Percentiles rank a stretch among this genome's conserved stretches.
Conservation (phyloP, 2,797 vertebrate genomes). For the Glossophaga mutica region DNA sequence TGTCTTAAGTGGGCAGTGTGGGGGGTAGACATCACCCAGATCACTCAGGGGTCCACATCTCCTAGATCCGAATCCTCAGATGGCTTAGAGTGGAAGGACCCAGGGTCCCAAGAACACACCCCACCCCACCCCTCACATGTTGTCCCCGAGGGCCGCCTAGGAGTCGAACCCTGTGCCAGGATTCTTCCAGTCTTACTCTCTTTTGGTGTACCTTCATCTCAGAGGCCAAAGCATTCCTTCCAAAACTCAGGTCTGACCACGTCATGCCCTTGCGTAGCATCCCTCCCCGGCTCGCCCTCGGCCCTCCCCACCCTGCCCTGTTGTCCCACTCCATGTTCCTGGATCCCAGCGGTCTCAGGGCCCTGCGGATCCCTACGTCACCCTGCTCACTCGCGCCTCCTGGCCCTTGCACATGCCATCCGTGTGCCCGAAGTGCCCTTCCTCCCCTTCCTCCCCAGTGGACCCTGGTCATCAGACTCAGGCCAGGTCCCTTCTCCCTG, state of each 20-base stretch:
- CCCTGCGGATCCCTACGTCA: neutral
- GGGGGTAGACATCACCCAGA: neutral
- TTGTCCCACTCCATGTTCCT: neutral
- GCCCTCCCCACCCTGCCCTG: neutral
- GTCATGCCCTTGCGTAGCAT: neutral
- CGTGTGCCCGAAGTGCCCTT: neutral
- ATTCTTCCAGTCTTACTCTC: neutral
- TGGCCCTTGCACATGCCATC: neutral
- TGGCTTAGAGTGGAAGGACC: neutral
- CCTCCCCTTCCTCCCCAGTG: neutral
- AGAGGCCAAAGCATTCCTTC: neutral
- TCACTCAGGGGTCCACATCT: neutral
- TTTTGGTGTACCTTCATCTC: neutral
- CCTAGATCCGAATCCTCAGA: neutral
- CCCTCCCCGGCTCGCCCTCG: neutral
- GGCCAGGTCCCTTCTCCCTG: neutral
- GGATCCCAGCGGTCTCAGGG: neutral
- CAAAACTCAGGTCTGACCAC: neutral
- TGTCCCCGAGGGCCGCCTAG: neutral
- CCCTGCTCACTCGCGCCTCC: slow-evolving; percentile 3
- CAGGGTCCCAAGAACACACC: neutral
- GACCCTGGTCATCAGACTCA: neutral
- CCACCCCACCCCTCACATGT: neutral
- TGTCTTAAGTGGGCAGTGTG: neutral
- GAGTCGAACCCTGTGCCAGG: neutral